Conservation (phyloP, 1,140 invertebrate genomes). For the Drosophila lacteicornis region DNA sequence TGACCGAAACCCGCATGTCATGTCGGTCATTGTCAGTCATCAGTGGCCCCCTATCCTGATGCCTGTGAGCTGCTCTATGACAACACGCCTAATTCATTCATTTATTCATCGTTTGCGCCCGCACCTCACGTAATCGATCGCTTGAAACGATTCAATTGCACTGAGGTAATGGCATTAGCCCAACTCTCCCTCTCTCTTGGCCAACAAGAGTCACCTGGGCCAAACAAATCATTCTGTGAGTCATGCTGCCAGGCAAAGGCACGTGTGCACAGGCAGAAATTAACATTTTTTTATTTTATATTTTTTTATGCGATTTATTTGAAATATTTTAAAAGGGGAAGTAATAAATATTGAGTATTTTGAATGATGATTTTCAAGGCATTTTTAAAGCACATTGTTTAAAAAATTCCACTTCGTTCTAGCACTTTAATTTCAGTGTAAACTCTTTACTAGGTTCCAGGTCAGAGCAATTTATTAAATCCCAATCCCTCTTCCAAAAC, state of each 20-base stretch:
- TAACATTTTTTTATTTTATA: neutral
- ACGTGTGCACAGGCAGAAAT: neutral
- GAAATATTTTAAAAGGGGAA: too few species aligned
- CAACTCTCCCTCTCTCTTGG: slow-evolving; percentile 1
- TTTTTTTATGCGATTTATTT: too few species aligned
- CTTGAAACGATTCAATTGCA: slow-evolving; percentile 58
- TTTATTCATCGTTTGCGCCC: slow-evolving; percentile 53
- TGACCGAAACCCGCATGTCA: slow-evolving; percentile 47
- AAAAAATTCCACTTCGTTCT: neutral
- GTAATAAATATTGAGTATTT: too few species aligned
- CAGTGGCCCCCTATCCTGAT: slow-evolving; percentile 30
- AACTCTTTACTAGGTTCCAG: neutral
- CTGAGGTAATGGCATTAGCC: slow-evolving; percentile 35
- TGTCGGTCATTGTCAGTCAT: slow-evolving; percentile 39
- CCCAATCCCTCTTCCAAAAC: slow-evolving; percentile 2
- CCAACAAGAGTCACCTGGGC: slow-evolving; percentile 21
- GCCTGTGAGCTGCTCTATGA: neutral
- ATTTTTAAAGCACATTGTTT: too few species aligned
- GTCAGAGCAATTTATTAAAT: slow-evolving; percentile 19
- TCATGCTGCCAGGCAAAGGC: slow-evolving; percentile 3
- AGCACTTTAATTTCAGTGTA: neutral
- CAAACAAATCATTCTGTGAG: slow-evolving; percentile 39
- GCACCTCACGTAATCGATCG: slow-evolving; percentile 48
- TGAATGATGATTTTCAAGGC: too few species aligned
- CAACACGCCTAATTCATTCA: slow-evolving; percentile 42